Evolutionary conservation across 1,140 invertebrate species (phyloP), one percentile per base, ranked within the genome.

Genomic region (Pemphigus obesinymphae): DNA sequence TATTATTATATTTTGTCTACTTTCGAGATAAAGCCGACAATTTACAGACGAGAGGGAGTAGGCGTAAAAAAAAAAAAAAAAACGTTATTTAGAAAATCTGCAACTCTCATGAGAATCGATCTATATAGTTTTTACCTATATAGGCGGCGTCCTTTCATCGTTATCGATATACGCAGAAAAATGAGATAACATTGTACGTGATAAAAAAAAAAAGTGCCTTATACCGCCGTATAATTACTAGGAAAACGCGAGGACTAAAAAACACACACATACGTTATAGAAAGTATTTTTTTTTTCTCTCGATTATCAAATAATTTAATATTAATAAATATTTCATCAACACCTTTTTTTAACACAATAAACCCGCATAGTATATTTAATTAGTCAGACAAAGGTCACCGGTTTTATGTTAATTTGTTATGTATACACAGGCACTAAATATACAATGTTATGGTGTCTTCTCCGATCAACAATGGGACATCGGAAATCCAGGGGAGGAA

Each of bases 41-140:
- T 50, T 50, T 50, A 31, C 26, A 58, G 23, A 43, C n/a, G 37
- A n/a, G 37, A 61, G 8, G 20, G 4, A 80, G 43, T 73, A 48
- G 68, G 68, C 68, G 68, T 72, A 61, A 76, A 58, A 58, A 58
- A 78, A 78, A 61, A 76, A 58, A 58, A 58, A 78, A 78, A 43
- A 17, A 15, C 23, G 53, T 48, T 37, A 45, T 58, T 45, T 31
- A 20, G 23, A 63, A 63, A 80, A 80, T 61, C 34, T 61, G 76
- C 76, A 80, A 80, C 76, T 63, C 55, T 80, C 58, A 63, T 80
- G 76, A 80, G 76, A 80, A 80, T 80, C 53, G 34, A 80, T 80
- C 37, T 55, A 80, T 80, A 34, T 63, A 40, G 76, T 80, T 80
- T 63, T 78, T 61, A 80, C 55, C 55, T 80, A 45, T 80, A 80